These are phyloP conservation scores for Tragelaphus imberbis DNA, from an alignment of 2,113 vertebrate genomes.

Conservation along the genomic window DNA sequence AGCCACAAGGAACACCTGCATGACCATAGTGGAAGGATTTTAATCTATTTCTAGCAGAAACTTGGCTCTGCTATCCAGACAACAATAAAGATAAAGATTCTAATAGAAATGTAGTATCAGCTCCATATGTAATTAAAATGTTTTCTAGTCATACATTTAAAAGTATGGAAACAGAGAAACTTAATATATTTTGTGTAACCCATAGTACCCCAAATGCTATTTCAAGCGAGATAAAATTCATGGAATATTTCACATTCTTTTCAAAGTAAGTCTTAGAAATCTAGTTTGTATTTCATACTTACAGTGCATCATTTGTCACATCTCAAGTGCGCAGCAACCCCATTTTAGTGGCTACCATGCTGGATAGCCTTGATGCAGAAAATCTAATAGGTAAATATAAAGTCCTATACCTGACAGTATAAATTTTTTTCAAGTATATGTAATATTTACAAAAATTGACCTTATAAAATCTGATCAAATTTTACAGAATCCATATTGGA, in stretches of 20 bases:
- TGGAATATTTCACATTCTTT: background rate
- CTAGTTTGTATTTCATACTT: background rate
- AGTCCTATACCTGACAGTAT: background rate
- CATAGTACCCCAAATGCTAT: background rate
- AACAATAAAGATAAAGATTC: background rate
- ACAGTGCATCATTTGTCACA: background rate
- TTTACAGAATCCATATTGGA: background rate
- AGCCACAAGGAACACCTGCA: background rate
- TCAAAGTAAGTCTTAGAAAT: background rate
- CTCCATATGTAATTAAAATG: background rate
- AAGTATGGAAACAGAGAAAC: background rate
- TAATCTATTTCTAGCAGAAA: background rate
- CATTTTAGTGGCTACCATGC: background rate
- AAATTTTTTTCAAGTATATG: background rate
- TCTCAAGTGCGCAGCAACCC: background rate
- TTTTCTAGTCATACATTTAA: background rate
- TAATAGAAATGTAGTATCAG: background rate
- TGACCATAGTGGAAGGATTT: background rate
- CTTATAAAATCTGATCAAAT: background rate
- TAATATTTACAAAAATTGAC: background rate
- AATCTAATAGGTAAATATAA: background rate
- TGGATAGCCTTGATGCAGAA: background rate
- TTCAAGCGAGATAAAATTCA: background rate
- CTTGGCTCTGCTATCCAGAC: background rate
- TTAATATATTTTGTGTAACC: background rate